Conservation (phyloP, 1,140 invertebrate species). For the Aplysia californica region DNA sequence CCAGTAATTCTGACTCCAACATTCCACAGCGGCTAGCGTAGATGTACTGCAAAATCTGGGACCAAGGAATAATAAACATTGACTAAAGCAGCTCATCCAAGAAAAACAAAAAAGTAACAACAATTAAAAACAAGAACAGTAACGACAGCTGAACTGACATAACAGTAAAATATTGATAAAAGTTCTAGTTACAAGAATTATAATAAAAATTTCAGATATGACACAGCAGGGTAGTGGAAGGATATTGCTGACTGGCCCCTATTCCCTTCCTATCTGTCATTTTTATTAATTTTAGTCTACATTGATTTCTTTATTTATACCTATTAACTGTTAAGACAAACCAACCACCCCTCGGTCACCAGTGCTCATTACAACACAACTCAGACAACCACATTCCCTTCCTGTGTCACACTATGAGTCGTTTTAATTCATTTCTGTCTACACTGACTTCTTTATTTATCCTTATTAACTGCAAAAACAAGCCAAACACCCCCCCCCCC, state of each 20-base stretch:
- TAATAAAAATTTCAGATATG: background rate
- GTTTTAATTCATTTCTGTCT: background rate
- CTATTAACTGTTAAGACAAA: background rate
- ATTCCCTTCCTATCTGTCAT: background rate
- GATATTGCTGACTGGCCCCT: no score
- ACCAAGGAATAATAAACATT: slow-evolving; percentile 6
- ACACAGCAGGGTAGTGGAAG: no score
- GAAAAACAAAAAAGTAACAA: no score
- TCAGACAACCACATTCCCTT: background rate
- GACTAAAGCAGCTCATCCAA: background rate
- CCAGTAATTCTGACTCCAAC: slow-evolving; percentile 58
- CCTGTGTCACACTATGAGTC: background rate
- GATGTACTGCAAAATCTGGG: slow-evolving; percentile 56
- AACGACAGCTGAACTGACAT: background rate
- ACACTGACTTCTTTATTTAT: background rate
- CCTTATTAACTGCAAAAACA: background rate
- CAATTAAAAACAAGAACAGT: no score
- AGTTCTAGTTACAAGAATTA: background rate
- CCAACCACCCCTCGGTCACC: no score
- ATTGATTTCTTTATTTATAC: background rate
- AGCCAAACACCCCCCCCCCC: no score
- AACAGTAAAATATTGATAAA: background rate
- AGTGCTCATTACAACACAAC: background rate
- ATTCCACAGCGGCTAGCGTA: slow-evolving; percentile 63
- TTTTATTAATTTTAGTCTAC: background rate